phyloP scores from a whole-genome alignment of 2,113 vertebrate species.

The Coracopsis vasa region DNA sequence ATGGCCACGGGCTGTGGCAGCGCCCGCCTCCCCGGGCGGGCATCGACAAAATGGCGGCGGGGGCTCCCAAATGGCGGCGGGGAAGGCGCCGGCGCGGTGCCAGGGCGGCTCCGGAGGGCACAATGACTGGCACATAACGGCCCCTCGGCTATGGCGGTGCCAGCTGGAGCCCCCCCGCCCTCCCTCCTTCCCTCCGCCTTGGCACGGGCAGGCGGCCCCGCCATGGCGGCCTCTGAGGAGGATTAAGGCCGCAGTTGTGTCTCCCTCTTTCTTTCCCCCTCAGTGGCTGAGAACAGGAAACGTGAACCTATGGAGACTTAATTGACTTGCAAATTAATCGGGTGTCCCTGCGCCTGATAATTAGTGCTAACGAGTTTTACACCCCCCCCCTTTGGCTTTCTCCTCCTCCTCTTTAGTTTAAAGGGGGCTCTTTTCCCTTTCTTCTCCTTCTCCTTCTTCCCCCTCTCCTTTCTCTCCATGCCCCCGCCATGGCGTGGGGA shows the following conservation, averaged over 20 bases:
- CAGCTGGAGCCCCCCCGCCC: slow-evolving; percentile 59
- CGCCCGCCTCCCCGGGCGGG: not conserved
- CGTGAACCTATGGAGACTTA: slow-evolving; percentile 71
- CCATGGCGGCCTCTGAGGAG: slow-evolving; percentile 58
- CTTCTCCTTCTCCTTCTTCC: not conserved
- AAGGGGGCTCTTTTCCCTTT: slow-evolving; percentile 30
- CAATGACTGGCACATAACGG: slow-evolving; percentile 64
- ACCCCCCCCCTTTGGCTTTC: not conserved
- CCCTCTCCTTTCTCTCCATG: not conserved
- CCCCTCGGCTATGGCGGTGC: slow-evolving; percentile 22
- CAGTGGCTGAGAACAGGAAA: slow-evolving; percentile 76
- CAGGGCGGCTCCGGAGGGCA: slow-evolving; percentile 9
- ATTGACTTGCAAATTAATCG: slow-evolving; percentile 79
- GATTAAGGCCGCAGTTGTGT: slow-evolving; percentile 68
- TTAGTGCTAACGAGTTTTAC: slow-evolving; percentile 75
- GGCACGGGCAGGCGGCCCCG: slow-evolving; percentile 54
- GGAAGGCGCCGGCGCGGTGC: not conserved
- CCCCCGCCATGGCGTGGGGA: not conserved
- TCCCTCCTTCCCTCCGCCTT: slow-evolving; percentile 13
- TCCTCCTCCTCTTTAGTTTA: slow-evolving; percentile 48
- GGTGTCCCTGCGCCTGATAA: slow-evolving; percentile 73
- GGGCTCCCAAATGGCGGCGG: slow-evolving; percentile 49
- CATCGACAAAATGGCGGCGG: slow-evolving; percentile 39
- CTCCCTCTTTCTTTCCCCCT: slow-evolving; percentile 70
- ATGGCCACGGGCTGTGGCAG: accelerated